Evolutionary conservation across 2,797 vertebrate genomes (phyloP), one percentile per base, ranked within the genome.

Genomic region (Etheostoma perlongum): DNA sequence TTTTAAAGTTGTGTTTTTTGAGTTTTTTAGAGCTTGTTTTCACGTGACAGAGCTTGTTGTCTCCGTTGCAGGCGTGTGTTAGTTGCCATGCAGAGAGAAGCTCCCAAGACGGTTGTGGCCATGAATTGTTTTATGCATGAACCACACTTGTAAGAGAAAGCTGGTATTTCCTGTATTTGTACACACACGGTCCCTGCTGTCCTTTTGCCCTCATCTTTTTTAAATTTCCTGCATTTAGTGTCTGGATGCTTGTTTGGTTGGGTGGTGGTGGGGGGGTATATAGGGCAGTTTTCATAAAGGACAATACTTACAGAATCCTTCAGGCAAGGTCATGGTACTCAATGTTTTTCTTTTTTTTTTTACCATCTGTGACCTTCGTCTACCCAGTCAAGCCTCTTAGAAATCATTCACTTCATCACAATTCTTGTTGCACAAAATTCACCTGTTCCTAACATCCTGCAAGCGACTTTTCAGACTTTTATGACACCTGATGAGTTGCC

Each of bases 141-240:
- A 18, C 42, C 60, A 67, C 71, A 64, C 76, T 85, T 85, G 84
- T 83, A 47, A 58, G 70, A 83, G 78, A 71, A 73, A 71, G 77
- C 73, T 69, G 83, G 87, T 76, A 85, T 91, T 91, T 90, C 89
- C 90, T 86, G 84, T 67, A 47, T 89, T 69, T 61, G 76, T 83
- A 55, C 66, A 47, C 73, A 67, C 71, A 4, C 65, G 18, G 57
- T 72, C 74, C 51, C 53, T 0, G 5, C 21, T 87, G 90, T 89
- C 89, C 89, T 90, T 90, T 89, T 87, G 89, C 86, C 83, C 88
- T 72, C 63, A 6, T 49, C 77, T 69, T 83, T 88, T 92, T 85
- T 92, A 88, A 91, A 93, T 93, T 92, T 93, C 91, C 92, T 89
- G 91, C 75, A 6, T 85, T 82, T 60, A 59, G 68, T 79, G 82